Evolutionary conservation across 2,797 vertebrate genomes (phyloP).

Genomic region (Betta splendens): DNA sequence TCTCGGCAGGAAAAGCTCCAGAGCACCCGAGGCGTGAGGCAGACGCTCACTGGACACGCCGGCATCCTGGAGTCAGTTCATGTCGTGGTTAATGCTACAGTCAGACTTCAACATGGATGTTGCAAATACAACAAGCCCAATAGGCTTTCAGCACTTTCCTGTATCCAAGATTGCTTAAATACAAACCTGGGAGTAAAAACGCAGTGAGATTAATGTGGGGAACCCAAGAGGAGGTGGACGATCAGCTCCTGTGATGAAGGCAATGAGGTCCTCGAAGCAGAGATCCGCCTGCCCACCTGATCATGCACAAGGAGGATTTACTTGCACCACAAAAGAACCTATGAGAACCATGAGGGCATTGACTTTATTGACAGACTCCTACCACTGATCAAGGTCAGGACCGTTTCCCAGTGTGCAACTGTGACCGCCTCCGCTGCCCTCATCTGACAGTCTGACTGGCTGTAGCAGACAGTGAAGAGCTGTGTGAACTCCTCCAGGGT

Average conservation of each 20-base stretch:
- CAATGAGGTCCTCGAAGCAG: constrained; percentile 71
- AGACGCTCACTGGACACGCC: constrained; percentile 19
- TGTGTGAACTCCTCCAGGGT: constrained; percentile 52
- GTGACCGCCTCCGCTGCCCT: constrained; percentile 65
- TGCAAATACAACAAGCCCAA: too few species aligned
- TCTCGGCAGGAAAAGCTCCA: constrained; percentile 70
- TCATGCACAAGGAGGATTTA: constrained; percentile 12
- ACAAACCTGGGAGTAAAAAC: constrained; percentile 72
- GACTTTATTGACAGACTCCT: background rate
- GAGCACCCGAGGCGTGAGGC: constrained; percentile 54
- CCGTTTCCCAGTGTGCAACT: constrained; percentile 58
- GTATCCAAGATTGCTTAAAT: background rate
- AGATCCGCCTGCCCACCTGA: constrained; percentile 46
- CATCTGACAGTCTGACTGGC: constrained; percentile 31
- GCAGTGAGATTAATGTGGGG: constrained; percentile 48
- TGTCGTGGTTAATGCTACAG: too few species aligned
- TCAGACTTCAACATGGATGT: too few species aligned
- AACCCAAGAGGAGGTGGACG: constrained; percentile 68
- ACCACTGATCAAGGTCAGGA: constrained; percentile 66
- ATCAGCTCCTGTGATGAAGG: constrained; percentile 69
- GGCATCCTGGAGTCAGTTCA: constrained; percentile 6
- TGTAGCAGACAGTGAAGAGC: constrained; percentile 69
- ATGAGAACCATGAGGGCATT: background rate
- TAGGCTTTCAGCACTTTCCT: too few species aligned
- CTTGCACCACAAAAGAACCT: too few species aligned